Percentiles rank a stretch among this genome's conserved stretches.
Evolutionary conservation across 2,888 invertebrate species (phyloP).

Genomic region (Apotomis betuletana): DNA sequence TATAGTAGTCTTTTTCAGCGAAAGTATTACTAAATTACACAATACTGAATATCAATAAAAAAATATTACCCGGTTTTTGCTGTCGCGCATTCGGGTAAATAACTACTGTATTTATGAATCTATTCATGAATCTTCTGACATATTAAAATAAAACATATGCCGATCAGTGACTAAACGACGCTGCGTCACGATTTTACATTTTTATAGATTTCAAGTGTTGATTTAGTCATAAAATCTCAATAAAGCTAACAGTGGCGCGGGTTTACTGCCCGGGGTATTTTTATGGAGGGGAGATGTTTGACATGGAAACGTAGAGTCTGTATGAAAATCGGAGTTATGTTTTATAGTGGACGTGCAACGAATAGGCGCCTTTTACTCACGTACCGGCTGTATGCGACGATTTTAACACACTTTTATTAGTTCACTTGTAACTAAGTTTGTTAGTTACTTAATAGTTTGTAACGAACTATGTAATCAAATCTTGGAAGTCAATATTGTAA

Average conservation of each 20-base stretch:
- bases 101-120: too few relatives aligned
- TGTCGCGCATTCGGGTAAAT: too few relatives aligned
- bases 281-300: constrained; percentile 66
- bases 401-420: constrained; percentile 29
- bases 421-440: background rate
- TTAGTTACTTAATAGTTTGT: too few relatives aligned
- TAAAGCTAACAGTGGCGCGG: constrained; percentile 50
- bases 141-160: constrained; percentile 13
- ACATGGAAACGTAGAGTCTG: constrained; percentile 69
- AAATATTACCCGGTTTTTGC: too few relatives aligned
- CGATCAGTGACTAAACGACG: constrained; percentile 17
- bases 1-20: too few relatives aligned
- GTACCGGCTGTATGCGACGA: constrained; percentile 55
- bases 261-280: constrained; percentile 72
- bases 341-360: constrained; percentile 79
- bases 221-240: constrained; percentile 48
- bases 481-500: too few relatives aligned
- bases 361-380: constrained; percentile 63
- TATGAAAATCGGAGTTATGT: constrained; percentile 81
- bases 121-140: too few relatives aligned
- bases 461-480: too few relatives aligned
- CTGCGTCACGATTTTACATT: constrained; percentile 37
- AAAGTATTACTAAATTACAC: too few relatives aligned
- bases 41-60: too few relatives aligned
- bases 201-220: constrained; percentile 41